These are phyloP conservation scores for Eledona agricola DNA, from an alignment of 2,888 invertebrate genomes.

Conservation along the genomic window DNA sequence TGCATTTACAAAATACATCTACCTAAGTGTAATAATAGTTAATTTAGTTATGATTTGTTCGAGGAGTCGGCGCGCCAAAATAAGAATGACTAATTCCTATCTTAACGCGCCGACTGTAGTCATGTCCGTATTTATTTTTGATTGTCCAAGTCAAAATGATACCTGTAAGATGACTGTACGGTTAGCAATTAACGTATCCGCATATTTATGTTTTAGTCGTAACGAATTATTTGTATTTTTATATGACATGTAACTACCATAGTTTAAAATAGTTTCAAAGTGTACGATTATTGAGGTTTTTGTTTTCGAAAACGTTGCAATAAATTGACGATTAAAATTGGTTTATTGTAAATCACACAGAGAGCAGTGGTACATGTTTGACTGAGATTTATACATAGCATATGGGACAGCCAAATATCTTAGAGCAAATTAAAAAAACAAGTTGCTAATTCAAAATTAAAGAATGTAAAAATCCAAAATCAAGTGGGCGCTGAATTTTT, in stretches of 20 bases:
- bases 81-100: too few relatives aligned
- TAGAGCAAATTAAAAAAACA: too few relatives aligned
- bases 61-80: neutral
- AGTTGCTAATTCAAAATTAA: too few relatives aligned
- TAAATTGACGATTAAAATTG: too few relatives aligned
- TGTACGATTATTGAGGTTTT: constrained; percentile 17
- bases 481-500: too few relatives aligned
- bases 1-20: constrained; percentile 16
- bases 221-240: constrained; percentile 34
- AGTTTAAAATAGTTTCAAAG: constrained; percentile 8
- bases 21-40: constrained; percentile 4
- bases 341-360: constrained; percentile 17
- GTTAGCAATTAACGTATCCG: constrained; percentile 16
- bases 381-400: neutral
- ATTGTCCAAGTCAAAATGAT: constrained; percentile 11
- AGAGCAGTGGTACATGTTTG: neutral
- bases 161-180: constrained; percentile 30
- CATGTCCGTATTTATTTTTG: constrained; percentile 16
- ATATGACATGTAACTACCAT: constrained; percentile 25
- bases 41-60: neutral
- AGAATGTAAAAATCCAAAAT: too few relatives aligned
- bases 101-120: too few relatives aligned
- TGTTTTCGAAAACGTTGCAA: constrained; percentile 30
- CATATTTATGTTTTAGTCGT: constrained; percentile 31
- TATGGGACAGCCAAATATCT: neutral